A percentile compares a stretch with the other conserved stretches of the same genome.
phyloP scores from a whole-genome alignment of 64 coral and sea anemone genomes.

The Montipora capricornis region DNA sequence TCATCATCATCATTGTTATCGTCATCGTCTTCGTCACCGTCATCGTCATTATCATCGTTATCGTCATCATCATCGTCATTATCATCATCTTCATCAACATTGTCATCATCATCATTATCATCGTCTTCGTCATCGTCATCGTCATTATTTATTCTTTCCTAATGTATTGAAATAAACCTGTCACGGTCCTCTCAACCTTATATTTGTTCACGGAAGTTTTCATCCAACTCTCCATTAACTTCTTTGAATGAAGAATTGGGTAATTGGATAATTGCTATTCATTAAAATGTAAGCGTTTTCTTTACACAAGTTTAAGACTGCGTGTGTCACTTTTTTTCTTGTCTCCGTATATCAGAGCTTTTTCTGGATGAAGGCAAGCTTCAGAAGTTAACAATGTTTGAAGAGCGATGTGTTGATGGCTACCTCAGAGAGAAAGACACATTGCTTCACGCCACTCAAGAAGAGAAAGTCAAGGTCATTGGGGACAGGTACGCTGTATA shows the following conservation, averaged over 20 bases:
- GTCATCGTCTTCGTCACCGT: background rate
- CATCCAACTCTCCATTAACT: no score
- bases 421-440: slow-evolving; percentile 85
- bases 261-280: no score
- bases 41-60: background rate
- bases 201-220: no score
- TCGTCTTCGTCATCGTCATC: no score
- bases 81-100: no score
- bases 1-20: background rate
- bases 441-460: slow-evolving; percentile 78
- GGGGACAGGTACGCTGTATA: slow-evolving; percentile 68
- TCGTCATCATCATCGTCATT: background rate
- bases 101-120: no score
- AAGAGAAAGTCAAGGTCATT: slow-evolving; percentile 77
- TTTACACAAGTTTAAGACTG: background rate
- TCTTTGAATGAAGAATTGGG: no score
- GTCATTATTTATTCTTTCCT: no score
- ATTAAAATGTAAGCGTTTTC: no score
- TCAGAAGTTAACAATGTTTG: slow-evolving; percentile 79
- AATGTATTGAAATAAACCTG: no score
- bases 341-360: slow-evolving; percentile 35
- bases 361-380: slow-evolving; percentile 76
- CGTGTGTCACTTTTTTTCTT: no score
- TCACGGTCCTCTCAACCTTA: no score
- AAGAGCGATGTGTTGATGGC: slow-evolving; percentile 81